These are phyloP conservation scores for Lophius piscatorius DNA, from an alignment of 2,113 vertebrate species.

Conservation along the genomic window DNA sequence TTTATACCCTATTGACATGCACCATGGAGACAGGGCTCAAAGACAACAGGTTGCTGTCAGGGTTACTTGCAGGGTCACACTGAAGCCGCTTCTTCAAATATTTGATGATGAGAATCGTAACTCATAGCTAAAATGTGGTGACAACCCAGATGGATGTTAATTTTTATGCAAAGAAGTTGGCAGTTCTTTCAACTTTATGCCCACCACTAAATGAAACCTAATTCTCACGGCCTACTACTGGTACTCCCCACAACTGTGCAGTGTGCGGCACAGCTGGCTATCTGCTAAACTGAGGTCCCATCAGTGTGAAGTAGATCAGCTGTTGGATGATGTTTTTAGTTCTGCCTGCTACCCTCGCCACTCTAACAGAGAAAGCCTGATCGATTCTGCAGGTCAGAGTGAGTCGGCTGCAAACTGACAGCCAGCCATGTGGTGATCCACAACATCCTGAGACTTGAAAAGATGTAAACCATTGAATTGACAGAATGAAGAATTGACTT, in stretches of 20 bases:
- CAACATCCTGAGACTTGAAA: slow-evolving; percentile 64
- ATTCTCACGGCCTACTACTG: slow-evolving; percentile 15
- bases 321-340: slow-evolving; percentile 65
- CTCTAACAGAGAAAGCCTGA: slow-evolving; percentile 45
- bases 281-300: slow-evolving; percentile 51
- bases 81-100: slow-evolving; percentile 6
- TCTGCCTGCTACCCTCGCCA: slow-evolving; percentile 42
- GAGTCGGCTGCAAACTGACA: slow-evolving; percentile 55
- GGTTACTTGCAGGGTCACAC: slow-evolving; percentile 12
- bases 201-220: slow-evolving; percentile 36
- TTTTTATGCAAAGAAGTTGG: slow-evolving; percentile 19
- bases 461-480: slow-evolving; percentile 60
- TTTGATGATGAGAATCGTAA: slow-evolving; percentile 13
- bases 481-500: slow-evolving; percentile 65
- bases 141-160: slow-evolving; percentile 19
- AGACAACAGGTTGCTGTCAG: slow-evolving; percentile 49
- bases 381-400: slow-evolving; percentile 49
- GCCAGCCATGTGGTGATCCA: slow-evolving; percentile 69
- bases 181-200: slow-evolving; percentile 13
- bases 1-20: slow-evolving; percentile 56
- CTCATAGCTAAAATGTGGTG: background rate
- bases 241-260: slow-evolving; percentile 31
- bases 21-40: slow-evolving; percentile 26
- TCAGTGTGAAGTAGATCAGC: slow-evolving; percentile 47
- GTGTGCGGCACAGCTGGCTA: slow-evolving; percentile 45